Percentiles rank a stretch among this genome's conserved stretches.
These are phyloP conservation scores for Drosophila pandora DNA, from an alignment of 1,140 invertebrate species.

Conservation along the genomic window DNA sequence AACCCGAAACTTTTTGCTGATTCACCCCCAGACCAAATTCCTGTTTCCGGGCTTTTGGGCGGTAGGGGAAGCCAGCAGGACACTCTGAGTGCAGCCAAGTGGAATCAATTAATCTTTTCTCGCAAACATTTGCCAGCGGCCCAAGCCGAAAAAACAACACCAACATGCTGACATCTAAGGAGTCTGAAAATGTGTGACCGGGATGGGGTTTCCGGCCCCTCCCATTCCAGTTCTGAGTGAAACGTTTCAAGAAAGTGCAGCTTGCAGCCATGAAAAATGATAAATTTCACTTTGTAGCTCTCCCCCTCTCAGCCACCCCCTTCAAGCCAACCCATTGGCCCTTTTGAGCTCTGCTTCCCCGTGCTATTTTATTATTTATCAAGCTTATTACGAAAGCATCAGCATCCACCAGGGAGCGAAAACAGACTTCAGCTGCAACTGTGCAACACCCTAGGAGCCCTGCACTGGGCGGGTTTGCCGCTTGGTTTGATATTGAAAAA, in stretches of 20 bases:
- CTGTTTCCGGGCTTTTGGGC: constrained; percentile 2
- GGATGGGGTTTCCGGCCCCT: constrained; percentile 9
- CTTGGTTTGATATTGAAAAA: constrained; percentile 81
- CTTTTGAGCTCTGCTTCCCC: constrained; percentile 15
- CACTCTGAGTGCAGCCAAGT: constrained; percentile 75
- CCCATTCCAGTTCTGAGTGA: constrained; percentile 58
- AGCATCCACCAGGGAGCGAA: constrained; percentile 22
- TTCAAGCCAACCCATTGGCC: neutral
- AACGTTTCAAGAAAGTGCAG: constrained; percentile 81
- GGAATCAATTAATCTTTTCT: constrained; percentile 80
- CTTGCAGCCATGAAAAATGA: constrained; percentile 80
- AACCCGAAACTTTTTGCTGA: neutral
- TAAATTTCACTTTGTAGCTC: constrained; percentile 72
- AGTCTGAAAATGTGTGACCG: constrained; percentile 66
- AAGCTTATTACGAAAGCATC: constrained; percentile 78
- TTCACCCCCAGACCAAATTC: constrained; percentile 12
- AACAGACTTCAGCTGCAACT: constrained; percentile 69
- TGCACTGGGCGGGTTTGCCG: constrained; percentile 51
- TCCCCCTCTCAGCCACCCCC: neutral
- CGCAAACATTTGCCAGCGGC: constrained; percentile 74
- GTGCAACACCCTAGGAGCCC: constrained; percentile 45
- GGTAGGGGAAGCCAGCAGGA: constrained; percentile 44
- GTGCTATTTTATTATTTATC: constrained; percentile 79
- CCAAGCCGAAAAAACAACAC: constrained; percentile 34
- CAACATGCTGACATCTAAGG: constrained; percentile 67